Base-by-base conservation (phyloP, 2,888 invertebrate species). In the Sycophila texana region DNA sequence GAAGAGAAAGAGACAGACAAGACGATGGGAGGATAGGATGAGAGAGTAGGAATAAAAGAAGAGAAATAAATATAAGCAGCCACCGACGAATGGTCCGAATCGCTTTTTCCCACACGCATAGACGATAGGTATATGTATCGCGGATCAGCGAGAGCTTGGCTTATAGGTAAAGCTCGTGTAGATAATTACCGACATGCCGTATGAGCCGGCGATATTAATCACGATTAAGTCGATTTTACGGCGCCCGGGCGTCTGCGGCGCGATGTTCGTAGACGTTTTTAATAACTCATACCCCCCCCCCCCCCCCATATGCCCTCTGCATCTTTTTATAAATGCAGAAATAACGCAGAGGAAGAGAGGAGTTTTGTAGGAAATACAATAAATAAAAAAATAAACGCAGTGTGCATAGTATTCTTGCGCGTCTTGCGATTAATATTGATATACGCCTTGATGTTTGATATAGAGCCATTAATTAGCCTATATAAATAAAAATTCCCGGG, bases 181-280 rank as follows among this genome's bases (percentile, higher is more conserved):
- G 86, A 86, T 87, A 86, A 88, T 87, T 87, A 86, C 86, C 84
- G 82, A 85, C 85, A 83, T 83, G 85, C 85, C 81, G 83, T 83
- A 85, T 82, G 84, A 85, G 80, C 83, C 68, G 63, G 83, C 80
- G 86, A 86, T 87, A 87, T 87, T 87, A 88, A 88, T 87, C 87
- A 86, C 84, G 87, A 87, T 87, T 86, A 88, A 88, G 84, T 83
- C 82, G 84, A 87, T 86, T 85, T 84, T 83, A 82, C 81, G 82
- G 83, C 83, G 83, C 66, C 82, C 65, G 53, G 76, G 63, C 73
- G 81, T 75, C 79, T 75, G 67, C 68, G 30, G 14, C 20, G 39
- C 47, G 39, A 68, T 63, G 18, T 51, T 71, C 76, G 55, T 74
- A 74, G 74, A 67, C 60, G 18, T 39, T 77, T 47, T 79, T 79